A percentile compares a stretch with the other conserved stretches of the same genome.
Evolutionary conservation across 2,113 vertebrate species (phyloP).

Genomic region (Cyrtonyx montezumae): DNA sequence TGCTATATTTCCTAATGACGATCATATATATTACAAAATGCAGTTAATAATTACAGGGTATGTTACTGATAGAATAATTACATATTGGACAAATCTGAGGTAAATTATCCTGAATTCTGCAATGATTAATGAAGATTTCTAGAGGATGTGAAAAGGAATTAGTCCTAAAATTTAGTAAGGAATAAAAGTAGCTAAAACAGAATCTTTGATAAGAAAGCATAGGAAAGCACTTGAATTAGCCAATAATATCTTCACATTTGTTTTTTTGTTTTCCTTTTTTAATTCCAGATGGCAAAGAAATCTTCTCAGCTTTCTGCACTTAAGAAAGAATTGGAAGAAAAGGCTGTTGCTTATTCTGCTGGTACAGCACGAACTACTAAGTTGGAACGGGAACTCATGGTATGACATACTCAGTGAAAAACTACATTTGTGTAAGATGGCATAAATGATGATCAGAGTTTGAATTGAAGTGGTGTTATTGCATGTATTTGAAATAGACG

Average conservation of each 20-base stretch:
- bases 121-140: not conserved
- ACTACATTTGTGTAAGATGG: not conserved
- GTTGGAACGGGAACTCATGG: constrained; percentile 87
- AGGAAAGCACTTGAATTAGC: not conserved
- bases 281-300: constrained; percentile 88
- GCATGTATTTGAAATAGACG: not conserved
- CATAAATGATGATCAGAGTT: not conserved
- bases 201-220: not conserved
- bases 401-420: constrained; percentile 68
- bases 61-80: not conserved
- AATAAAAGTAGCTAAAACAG: not conserved
- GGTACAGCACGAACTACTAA: constrained; percentile 83
- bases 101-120: not conserved
- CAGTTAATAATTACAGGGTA: not conserved
- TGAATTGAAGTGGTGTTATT: not conserved
- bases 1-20: not conserved
- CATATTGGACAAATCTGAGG: not conserved
- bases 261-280: constrained; percentile 17
- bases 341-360: constrained; percentile 82
- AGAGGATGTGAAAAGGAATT: not conserved
- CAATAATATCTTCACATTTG: not conserved
- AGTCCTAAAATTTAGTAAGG: not conserved
- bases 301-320: constrained; percentile 81
- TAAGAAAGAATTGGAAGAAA: constrained; percentile 93
- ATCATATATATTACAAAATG: not conserved